Evolutionary conservation across 2,113 vertebrate species (phyloP).

Genomic region (Trinectes maculatus): DNA sequence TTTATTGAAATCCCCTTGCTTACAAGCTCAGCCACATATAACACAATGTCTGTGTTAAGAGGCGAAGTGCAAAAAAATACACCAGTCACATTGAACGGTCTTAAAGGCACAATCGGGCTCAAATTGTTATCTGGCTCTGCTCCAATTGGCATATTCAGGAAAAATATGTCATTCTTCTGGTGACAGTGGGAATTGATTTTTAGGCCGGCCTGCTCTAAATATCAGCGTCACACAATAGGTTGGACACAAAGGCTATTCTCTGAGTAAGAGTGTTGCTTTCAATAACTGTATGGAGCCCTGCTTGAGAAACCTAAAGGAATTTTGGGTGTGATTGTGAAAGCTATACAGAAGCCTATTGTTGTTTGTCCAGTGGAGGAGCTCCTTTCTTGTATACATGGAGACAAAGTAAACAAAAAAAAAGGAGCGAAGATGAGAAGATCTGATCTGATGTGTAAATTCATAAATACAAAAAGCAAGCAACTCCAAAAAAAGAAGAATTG

Average conservation of each 20-base stretch:
- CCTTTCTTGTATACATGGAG: too few relatives aligned
- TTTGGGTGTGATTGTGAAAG: conserved; percentile 42
- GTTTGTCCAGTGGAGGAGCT: conserved; percentile 25
- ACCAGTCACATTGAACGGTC: conserved; percentile 46
- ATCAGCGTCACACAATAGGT: conserved; percentile 52
- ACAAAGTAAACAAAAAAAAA: neutral
- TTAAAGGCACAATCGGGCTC: conserved; percentile 52
- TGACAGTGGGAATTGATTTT: conserved; percentile 76
- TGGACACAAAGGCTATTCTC: conserved; percentile 62
- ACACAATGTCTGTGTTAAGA: conserved; percentile 39
- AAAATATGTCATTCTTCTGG: conserved; percentile 66
- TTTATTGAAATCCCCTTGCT: neutral
- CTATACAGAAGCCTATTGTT: conserved; percentile 55
- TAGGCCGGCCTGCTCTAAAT: conserved; percentile 58
- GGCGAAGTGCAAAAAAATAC: conserved; percentile 29
- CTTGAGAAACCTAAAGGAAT: conserved; percentile 54
- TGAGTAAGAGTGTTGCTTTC: conserved; percentile 44
- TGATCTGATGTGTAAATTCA: too few relatives aligned
- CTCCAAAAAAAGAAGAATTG: too few relatives aligned
- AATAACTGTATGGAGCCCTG: conserved; percentile 35
- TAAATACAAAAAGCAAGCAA: too few relatives aligned
- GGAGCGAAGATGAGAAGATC: too few relatives aligned
- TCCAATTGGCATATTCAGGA: conserved; percentile 65
- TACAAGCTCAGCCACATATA: conserved; percentile 20
- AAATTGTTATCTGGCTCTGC: conserved; percentile 54